Base-by-base conservation (phyloP, 2,113 vertebrate species). In the Prinia subflava region DNA sequence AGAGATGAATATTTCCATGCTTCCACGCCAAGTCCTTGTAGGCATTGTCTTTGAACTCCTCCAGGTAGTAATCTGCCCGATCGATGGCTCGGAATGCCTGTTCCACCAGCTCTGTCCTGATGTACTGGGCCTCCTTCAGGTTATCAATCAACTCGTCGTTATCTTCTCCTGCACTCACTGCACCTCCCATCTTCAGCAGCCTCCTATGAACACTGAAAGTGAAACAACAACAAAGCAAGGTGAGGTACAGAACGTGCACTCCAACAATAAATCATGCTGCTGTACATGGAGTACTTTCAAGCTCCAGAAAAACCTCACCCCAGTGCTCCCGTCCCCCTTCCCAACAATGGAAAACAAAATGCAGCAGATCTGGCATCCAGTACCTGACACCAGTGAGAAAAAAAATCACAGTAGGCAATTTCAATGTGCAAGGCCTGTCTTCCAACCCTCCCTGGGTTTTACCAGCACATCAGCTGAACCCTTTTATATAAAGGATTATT, bases 21-120 rank as follows among this genome's bases (percentile, higher is more conserved):
- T 99, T 98, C 99, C 99, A 99, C 0, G 99, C 99, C 97, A 99
- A 94, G 89, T 99, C 99, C 97, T 99, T 99, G 83, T 99, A 99
- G 6, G 99, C 99, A n/a, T 98, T 99, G 91, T 99, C 99, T 89
- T 99, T 98, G 95, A 99, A 99, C 75, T 99, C 99, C n/a, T 99
- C 99, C 74, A 99, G 98, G 94, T 99, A 99, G 81, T 99, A 99
- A 97, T 99, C 99, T 2, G 99, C 99, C 4, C 99, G 97, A 93
- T 99, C 99, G 1, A 99, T 98, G 62, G 99, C 99, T 60, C 99
- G 96, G 89, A 99, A 99, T 2, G 99, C 99, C 85, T 98, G 98
- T 59, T 99, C 99, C 44, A 99, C 99, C 96, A 99, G 97, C 55
- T 99, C 98, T 0, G 99, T 98, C 63, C 99, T 98, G 94, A 99